Conservation (phyloP, 2,113 vertebrate species). For the Oncorhynchus clarkii region DNA sequence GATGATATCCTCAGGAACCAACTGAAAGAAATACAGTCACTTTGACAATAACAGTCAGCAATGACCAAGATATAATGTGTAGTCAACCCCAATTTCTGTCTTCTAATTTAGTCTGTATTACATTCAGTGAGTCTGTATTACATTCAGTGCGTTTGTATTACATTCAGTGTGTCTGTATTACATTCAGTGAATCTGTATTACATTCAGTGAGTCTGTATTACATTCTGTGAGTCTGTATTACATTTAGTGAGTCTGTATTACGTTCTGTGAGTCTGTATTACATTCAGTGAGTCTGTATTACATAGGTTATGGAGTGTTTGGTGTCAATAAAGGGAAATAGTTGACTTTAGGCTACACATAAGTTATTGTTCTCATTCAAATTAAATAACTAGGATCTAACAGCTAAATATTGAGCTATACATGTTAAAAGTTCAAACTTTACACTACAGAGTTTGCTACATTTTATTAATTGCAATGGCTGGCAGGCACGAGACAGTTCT, state of each 20-base stretch:
- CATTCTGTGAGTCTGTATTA: too few species aligned
- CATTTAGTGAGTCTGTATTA: too few species aligned
- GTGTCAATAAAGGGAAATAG: neutral
- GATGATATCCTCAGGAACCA: neutral
- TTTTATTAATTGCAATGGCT: constrained; percentile 17
- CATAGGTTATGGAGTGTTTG: too few species aligned
- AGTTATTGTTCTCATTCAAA: neutral
- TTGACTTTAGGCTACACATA: neutral
- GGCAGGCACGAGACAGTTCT: constrained; percentile 28
- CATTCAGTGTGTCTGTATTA: too few species aligned
- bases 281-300: neutral
- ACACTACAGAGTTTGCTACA: neutral
- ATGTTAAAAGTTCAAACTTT: neutral
- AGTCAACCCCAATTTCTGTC: too few species aligned
- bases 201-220: too few species aligned
- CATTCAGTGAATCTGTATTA: too few species aligned
- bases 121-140: too few species aligned
- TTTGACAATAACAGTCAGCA: neutral
- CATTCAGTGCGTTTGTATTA: too few species aligned
- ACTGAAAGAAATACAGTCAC: neutral
- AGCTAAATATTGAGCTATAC: neutral
- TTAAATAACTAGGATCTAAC: neutral
- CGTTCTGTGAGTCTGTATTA: neutral
- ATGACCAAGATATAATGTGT: neutral
- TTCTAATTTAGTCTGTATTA: neutral